Conservation (phyloP, 2,113 vertebrate genomes). For the Colistium nudipinnis region DNA sequence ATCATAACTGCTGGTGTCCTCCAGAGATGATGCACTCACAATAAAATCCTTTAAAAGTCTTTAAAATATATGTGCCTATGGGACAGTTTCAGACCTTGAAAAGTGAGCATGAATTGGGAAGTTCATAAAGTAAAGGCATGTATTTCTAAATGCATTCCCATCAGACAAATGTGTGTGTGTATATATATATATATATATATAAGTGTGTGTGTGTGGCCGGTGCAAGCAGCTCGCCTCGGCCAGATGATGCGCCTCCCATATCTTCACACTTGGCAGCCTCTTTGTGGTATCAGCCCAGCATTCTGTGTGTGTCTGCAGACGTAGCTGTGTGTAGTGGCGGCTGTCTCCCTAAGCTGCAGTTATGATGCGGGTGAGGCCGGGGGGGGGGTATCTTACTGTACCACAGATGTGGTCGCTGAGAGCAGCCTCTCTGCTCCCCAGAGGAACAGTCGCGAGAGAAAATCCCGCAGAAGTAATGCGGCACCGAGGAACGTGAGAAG, state of each 20-base stretch:
- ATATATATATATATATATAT: conserved; percentile 1
- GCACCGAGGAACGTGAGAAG: conserved; percentile 30
- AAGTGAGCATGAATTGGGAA: background rate
- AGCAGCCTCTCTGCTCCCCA: conserved; percentile 34
- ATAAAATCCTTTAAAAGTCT: background rate
- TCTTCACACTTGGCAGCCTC: conserved; percentile 46
- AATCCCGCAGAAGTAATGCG: conserved; percentile 33
- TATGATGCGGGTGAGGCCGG: conserved; percentile 22
- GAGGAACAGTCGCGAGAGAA: conserved; percentile 39
- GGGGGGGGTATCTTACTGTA: conserved; percentile 25
- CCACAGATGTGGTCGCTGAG: conserved; percentile 57
- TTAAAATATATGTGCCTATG: conserved; percentile 18
- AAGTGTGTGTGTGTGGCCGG: conserved; percentile 37
- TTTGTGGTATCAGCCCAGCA: conserved; percentile 37
- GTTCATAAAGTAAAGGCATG: background rate
- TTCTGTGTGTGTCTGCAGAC: conserved; percentile 9
- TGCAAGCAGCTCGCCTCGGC: conserved; percentile 40
- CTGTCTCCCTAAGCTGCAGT: conserved; percentile 43
- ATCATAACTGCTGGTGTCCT: background rate
- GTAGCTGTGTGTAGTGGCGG: conserved; percentile 41
- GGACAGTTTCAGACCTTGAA: background rate
- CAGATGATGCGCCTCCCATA: conserved; percentile 47
- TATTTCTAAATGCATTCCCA: conserved; percentile 1
- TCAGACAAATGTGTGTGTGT: background rate
- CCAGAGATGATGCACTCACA: conserved; percentile 5